Conservation (phyloP, 1,140 invertebrate species). For the Cherax quadricarinatus region DNA sequence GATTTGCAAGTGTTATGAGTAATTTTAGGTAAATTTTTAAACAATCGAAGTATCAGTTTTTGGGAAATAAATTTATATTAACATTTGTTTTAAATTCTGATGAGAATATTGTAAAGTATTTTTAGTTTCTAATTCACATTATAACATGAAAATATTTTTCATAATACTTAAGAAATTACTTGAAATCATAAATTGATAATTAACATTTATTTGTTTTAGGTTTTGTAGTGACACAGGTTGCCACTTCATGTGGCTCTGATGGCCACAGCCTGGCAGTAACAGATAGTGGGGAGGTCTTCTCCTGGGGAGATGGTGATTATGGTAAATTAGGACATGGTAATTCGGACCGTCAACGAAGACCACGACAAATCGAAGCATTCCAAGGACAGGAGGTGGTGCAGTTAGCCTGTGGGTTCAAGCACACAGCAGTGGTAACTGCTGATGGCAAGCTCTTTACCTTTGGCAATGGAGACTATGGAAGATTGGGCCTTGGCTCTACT, state of each 20-base stretch:
- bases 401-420: conserved; percentile 84
- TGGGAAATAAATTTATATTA: no score
- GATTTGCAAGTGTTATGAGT: no score
- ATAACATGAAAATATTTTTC: no score
- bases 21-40: no score
- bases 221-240: conserved; percentile 82
- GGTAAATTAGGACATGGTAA: conserved; percentile 84
- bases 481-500: conserved; percentile 81
- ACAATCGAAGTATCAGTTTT: no score
- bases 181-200: not conserved
- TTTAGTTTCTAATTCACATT: no score
- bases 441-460: conserved; percentile 84
- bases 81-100: no score
- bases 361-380: conserved; percentile 83
- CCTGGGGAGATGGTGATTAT: conserved; percentile 82
- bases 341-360: conserved; percentile 82
- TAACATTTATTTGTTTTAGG: conserved; percentile 75
- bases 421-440: conserved; percentile 82
- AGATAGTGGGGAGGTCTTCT: conserved; percentile 82
- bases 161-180: no score
- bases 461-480: conserved; percentile 84
- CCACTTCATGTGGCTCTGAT: conserved; percentile 82
- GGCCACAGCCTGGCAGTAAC: conserved; percentile 82
- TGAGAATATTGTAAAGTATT: no score
- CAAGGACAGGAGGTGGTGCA: conserved; percentile 81